Base-by-base conservation (phyloP, 2,888 invertebrate genomes). In the Nipponacmea schrenckii region DNA sequence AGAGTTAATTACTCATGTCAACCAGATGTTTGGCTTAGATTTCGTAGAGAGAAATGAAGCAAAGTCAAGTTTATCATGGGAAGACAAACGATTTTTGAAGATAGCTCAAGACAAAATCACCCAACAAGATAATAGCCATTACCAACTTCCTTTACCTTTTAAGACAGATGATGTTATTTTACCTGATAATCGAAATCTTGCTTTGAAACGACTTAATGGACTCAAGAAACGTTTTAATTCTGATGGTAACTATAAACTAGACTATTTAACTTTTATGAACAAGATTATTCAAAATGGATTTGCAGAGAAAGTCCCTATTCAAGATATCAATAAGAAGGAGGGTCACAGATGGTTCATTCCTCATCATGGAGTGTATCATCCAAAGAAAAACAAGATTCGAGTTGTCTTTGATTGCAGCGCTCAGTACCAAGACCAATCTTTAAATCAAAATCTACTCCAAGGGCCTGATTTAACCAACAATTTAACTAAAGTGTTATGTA, bases 401-500 rank as follows among this genome's bases (percentile, higher is more conserved):
- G n/a, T n/a, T n/a, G n/a, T n/a, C n/a, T n/a, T n/a, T n/a, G n/a
- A n/a, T n/a, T n/a, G n/a, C 62, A 70, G 75, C 1, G 75, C 75
- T 1, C 70, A 73, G 45, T 75, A 65, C 44, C 26, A 75, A 46
- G 77, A 75, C 1, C 50, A 69, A 2, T 78, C 76, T 14, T 65
- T 80, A n/a, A 80, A 79, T 62, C 63, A 70, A 15, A 72, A 27
- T n/a, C 67, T 73, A 27, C 68, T 75, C 0, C 72, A 73, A 44
- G 79, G 77, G 2, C 77, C 76, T 17, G 76, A 78, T 64, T 45
- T 73, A 31, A 76, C 67, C 14, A 78, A 73, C 66, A 62, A 26
- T 1, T 27, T 76, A 2, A 44, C 76, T 62, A 76, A 78, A 1
- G 73, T 79, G 0, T 65, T 78, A 4, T 73, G 70, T 44, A 24